These are phyloP conservation scores for Alloplasta piceator DNA, from an alignment of 2,888 invertebrate species.

Conservation along the genomic window DNA sequence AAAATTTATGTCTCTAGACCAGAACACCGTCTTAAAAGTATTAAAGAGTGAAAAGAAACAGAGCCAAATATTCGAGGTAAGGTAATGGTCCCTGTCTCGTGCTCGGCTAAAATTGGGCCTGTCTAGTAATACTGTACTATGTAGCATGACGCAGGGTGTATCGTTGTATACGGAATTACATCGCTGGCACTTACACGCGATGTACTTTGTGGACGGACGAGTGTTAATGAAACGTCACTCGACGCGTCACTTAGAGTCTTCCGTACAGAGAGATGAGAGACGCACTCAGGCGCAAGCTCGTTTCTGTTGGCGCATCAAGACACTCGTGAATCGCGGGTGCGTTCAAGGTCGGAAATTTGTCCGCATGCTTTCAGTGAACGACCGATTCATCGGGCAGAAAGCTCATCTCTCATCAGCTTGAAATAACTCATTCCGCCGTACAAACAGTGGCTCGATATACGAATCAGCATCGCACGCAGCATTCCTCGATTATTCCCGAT, in stretches of 20 bases:
- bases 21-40: too few species aligned
- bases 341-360: constrained; percentile 61
- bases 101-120: too few species aligned
- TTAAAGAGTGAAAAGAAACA: too few species aligned
- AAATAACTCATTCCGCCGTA: constrained; percentile 42
- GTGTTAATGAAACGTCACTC: constrained; percentile 79
- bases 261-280: constrained; percentile 65
- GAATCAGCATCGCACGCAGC: constrained; percentile 27
- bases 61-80: too few species aligned
- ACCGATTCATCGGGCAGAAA: constrained; percentile 1
- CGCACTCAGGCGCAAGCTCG: constrained; percentile 35
- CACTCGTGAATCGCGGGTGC: constrained; percentile 42
- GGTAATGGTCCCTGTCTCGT: too few species aligned
- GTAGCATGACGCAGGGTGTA: constrained; percentile 1
- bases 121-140: background rate
- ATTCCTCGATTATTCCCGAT: constrained; percentile 40
- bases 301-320: constrained; percentile 47
- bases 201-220: constrained; percentile 38
- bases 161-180: background rate
- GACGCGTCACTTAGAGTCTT: constrained; percentile 75
- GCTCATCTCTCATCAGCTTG: constrained; percentile 41
- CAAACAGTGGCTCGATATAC: constrained; percentile 35
- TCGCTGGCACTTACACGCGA: constrained; percentile 7
- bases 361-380: constrained; percentile 19
- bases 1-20: too few species aligned